Evolutionary conservation across 2,797 vertebrate species (phyloP), one percentile per base, ranked within the genome.

Genomic region (Gymnothorax javanicus): DNA sequence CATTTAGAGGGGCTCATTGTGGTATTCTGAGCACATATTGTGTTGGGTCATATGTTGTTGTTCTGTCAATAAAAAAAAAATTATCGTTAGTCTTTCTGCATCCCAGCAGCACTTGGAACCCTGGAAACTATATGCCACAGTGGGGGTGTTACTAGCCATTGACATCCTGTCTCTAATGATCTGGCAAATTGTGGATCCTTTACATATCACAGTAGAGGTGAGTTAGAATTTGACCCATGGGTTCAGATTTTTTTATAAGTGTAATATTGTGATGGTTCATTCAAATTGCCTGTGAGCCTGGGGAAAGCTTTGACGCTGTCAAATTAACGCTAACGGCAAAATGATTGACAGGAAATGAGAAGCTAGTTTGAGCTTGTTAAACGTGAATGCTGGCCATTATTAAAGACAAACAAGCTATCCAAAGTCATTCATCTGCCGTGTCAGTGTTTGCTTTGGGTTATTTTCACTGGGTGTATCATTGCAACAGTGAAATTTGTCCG

Each of bases 101-200:
- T 91, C 86, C 15, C 91, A 90, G 92, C 94, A 98, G 96, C 97
- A 97, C 79, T 87, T 99, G 95, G 98, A 99, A 90, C 97, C 98
- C 5, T 99, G 98, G 98, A 99, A 99, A 92, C 96, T 99, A 56
- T 98, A 99, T 0, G 96, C 97, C 85, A 99, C 98, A 0, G 97
- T 98, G 50, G 97, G 97, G 59, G 94, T 98, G 90, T 93, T 99
- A 73, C 95, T 99, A 91, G 96, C 96, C 57, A 91, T 98, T 84
- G 98, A 99, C 8, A 93, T 98, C 86, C 92, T 99, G 87, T 97
- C 97, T 0, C 91, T 99, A 9, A 94, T 97, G 90, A 94, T 98
- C 94, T 99, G 98, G 98, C 98, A 99, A 94, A 97, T 98, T 0
- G 95, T 98, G 92, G 97, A 98, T 88, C 98, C 98, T 0, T 91